Evolutionary conservation across 2,113 vertebrate species (phyloP).

Genomic region (Sturnira hondurensis): DNA sequence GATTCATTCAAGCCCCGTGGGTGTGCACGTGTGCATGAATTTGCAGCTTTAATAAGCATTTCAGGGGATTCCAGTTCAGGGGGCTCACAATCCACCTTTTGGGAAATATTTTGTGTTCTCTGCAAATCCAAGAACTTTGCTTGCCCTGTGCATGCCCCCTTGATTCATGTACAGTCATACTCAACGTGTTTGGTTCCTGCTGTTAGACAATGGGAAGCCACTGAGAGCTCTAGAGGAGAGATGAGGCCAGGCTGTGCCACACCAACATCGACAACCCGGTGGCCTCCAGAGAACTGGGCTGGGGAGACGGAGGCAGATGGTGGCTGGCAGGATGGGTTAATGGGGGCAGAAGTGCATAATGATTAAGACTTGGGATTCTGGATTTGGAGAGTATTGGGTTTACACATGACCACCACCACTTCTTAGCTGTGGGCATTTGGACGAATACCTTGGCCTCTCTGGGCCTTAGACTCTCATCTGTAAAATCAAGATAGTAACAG

Average conservation of each 20-base stretch:
- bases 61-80: not conserved
- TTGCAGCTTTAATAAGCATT: not conserved
- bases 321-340: not conserved
- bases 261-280: not conserved
- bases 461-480: not conserved
- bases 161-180: not conserved
- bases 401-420: too few relatives aligned
- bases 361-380: not conserved
- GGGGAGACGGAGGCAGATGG: not conserved
- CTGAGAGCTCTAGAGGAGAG: not conserved
- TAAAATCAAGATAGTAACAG: not conserved
- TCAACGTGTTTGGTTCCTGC: not conserved
- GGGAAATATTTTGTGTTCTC: not conserved
- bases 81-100: not conserved
- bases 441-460: not conserved
- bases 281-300: not conserved
- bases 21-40: not conserved
- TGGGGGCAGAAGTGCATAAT: not conserved
- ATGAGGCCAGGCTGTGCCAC: not conserved
- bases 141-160: not conserved
- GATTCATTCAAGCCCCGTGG: not conserved
- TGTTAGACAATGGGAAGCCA: not conserved
- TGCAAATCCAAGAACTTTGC: not conserved
- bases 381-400: not conserved
- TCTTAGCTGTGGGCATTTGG: not conserved